Percentiles rank a stretch among this genome's conserved stretches.
Evolutionary conservation across 1,140 invertebrate genomes (phyloP).

Genomic region (Diprion similis): DNA sequence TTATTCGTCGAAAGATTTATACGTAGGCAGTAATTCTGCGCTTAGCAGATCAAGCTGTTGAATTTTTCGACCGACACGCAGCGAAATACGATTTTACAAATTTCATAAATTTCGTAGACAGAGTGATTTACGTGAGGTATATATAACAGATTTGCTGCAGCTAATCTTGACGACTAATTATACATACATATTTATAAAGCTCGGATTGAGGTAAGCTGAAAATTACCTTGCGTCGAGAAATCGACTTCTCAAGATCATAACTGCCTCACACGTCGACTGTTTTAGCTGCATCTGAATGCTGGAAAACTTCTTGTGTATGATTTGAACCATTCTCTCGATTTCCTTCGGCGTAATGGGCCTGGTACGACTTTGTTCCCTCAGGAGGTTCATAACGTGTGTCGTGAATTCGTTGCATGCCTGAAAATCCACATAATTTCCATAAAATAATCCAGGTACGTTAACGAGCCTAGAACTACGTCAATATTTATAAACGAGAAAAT

Average conservation of each 20-base stretch:
- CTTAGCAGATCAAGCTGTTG: not conserved
- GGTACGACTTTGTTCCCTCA: conserved; percentile 96
- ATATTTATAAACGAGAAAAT: no score
- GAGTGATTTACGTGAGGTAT: conserved; percentile 6
- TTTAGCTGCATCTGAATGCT: conserved; percentile 99
- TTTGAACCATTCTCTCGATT: conserved; percentile 99
- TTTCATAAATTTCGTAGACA: not conserved
- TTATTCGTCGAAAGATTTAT: conserved; percentile 21
- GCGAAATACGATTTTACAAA: not conserved
- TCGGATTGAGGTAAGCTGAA: not conserved
- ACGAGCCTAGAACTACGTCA: no score
- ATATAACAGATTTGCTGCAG: no score
- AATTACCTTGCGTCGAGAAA: conserved; percentile 91
- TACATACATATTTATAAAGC: no score
- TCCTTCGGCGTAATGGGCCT: conserved; percentile 93
- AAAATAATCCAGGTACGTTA: no score
- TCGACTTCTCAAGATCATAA: conserved; percentile 95
- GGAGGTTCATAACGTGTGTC: conserved; percentile 98
- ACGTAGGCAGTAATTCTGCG: not conserved
- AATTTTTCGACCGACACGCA: no score
- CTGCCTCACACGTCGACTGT: conserved; percentile 99
- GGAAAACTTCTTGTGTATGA: conserved; percentile 99
- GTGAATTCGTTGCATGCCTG: conserved; percentile 99
- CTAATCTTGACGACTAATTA: no score
- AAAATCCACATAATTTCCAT: conserved; percentile 32